Evolutionary conservation across 2,797 vertebrate genomes (phyloP).

Genomic region (Acomys russatus): DNA sequence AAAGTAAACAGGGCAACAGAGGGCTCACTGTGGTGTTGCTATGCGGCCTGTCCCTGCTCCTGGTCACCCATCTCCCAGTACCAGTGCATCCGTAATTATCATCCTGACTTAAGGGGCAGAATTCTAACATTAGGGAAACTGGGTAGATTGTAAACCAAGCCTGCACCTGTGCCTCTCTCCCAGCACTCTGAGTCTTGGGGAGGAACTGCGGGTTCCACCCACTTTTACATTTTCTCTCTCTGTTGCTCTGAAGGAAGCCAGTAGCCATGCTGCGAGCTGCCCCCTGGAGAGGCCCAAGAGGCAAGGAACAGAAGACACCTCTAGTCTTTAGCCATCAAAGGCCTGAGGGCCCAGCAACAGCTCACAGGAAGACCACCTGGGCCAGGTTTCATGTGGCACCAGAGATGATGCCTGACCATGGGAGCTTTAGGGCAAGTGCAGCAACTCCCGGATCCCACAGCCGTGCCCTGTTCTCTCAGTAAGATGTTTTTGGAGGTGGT

Average conservation of each 20-base stretch:
- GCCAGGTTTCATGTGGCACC: background rate
- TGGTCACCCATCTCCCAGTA: accelerated
- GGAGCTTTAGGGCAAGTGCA: background rate
- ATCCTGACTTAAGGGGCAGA: too few relatives aligned
- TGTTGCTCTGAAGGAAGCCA: background rate
- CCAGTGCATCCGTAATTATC: accelerated
- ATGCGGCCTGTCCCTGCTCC: background rate
- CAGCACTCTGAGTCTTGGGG: background rate
- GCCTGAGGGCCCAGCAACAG: background rate
- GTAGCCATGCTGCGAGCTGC: background rate
- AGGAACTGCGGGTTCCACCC: background rate
- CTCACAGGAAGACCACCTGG: background rate
- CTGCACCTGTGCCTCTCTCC: background rate
- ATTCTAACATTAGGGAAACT: background rate
- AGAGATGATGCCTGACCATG: accelerated
- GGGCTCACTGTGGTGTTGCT: background rate
- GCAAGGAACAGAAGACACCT: background rate
- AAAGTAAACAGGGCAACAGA: background rate
- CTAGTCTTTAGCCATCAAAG: background rate
- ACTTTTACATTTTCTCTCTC: accelerated
- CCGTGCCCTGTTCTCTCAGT: background rate
- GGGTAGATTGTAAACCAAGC: background rate
- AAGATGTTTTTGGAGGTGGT: too few relatives aligned
- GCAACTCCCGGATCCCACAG: background rate
- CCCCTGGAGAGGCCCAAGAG: background rate